A percentile compares a stretch with the other conserved stretches of the same genome.
Conservation (phyloP, 2,888 invertebrate species). For the Eupithecia inturbata region DNA sequence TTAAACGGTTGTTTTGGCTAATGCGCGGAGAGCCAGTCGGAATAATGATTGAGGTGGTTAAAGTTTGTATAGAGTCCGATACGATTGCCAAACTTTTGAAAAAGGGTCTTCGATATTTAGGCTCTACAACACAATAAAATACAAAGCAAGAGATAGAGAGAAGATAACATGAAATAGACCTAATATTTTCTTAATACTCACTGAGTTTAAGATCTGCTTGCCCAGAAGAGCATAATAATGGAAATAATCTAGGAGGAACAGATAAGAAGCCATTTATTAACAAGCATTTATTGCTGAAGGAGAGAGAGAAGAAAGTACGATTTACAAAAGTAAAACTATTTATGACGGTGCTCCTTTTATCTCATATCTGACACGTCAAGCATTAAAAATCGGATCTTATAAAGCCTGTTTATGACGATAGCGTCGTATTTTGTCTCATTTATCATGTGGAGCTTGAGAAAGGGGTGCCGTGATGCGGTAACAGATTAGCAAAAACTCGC, state of each 20-base stretch:
- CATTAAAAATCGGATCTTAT: not conserved
- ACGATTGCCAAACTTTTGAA: not conserved
- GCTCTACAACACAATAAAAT: too few species aligned
- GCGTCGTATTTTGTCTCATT: slow-evolving; percentile 41
- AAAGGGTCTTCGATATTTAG: not conserved
- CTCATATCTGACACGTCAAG: not conserved
- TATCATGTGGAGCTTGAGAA: slow-evolving; percentile 39
- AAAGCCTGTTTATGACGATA: slow-evolving; percentile 5
- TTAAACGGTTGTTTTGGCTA: slow-evolving; percentile 44
- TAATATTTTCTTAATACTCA: too few species aligned
- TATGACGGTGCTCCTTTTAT: not conserved
- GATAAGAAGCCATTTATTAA: too few species aligned
- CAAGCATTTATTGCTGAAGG: too few species aligned
- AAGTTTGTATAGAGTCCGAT: not conserved
- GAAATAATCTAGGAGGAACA: too few species aligned
- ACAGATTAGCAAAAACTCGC: slow-evolving; percentile 20
- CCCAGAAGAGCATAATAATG: too few species aligned
- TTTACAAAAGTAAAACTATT: not conserved
- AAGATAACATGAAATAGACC: too few species aligned
- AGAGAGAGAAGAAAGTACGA: too few species aligned
- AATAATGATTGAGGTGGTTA: slow-evolving; percentile 46
- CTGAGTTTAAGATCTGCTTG: too few species aligned
- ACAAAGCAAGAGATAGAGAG: too few species aligned
- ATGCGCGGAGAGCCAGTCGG: slow-evolving; percentile 38
- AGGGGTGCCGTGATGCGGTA: slow-evolving; percentile 26